phyloP scores from a whole-genome alignment of 2,888 invertebrate genomes.

The Cantharis flavilabris region DNA sequence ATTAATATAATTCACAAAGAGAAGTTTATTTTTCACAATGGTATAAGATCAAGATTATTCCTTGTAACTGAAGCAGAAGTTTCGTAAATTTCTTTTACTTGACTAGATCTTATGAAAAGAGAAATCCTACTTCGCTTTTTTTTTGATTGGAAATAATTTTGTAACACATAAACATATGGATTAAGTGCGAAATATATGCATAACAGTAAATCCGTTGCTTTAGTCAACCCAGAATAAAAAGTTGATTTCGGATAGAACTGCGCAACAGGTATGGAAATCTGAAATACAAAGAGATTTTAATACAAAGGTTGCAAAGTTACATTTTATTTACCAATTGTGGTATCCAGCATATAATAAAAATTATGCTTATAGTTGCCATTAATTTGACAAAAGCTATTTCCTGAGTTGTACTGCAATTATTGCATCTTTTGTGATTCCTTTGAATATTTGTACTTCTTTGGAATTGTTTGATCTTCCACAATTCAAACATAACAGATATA shows the following conservation, averaged over 20 bases:
- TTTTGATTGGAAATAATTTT: conserved; percentile 43
- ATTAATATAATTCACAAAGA: neutral
- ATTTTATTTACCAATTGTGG: conserved; percentile 76
- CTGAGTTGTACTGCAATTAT: conserved; percentile 68
- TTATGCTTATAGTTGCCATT: conserved; percentile 81
- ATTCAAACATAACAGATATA: conserved; percentile 76
- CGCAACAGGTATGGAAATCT: conserved; percentile 71
- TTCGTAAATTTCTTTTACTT: neutral
- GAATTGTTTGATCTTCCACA: conserved; percentile 64
- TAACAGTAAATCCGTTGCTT: conserved; percentile 74
- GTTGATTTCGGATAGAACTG: conserved; percentile 53
- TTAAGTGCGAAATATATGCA: conserved; percentile 82
- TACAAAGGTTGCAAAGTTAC: neutral
- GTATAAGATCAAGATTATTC: neutral
- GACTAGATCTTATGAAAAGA: neutral
- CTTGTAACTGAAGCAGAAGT: neutral
- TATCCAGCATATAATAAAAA: conserved; percentile 85
- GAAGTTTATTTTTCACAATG: neutral
- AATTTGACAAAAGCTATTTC: conserved; percentile 84
- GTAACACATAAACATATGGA: conserved; percentile 81
- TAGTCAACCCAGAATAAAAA: conserved; percentile 57
- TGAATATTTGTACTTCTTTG: conserved; percentile 53
- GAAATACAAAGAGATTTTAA: conserved; percentile 37
- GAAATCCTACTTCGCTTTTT: neutral
- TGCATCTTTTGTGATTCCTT: conserved; percentile 48